phyloP scores from a whole-genome alignment of 2,797 vertebrate genomes.

The Poecilia velifera region DNA sequence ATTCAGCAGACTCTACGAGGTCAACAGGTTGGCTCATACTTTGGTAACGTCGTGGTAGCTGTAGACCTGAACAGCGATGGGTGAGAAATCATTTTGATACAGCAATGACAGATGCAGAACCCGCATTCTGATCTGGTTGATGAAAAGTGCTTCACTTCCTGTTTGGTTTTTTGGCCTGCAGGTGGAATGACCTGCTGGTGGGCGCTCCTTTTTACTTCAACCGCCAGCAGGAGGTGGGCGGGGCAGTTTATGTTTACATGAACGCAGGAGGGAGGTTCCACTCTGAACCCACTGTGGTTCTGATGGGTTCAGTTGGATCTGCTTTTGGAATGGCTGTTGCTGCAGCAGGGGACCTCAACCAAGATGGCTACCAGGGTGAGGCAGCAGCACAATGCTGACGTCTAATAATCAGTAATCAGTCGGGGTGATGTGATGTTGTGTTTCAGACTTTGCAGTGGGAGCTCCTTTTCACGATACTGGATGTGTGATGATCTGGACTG shows the following conservation, averaged over 20 bases:
- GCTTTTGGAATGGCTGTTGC: slow-evolving; percentile 87
- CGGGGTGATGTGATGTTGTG: neutral
- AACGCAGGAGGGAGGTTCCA: slow-evolving; percentile 82
- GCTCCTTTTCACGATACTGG: slow-evolving; percentile 88
- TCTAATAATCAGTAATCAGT: neutral
- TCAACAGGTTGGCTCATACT: slow-evolving; percentile 91
- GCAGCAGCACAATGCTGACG: accelerated
- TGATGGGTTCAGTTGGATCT: slow-evolving; percentile 81
- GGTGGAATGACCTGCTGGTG: slow-evolving; percentile 90
- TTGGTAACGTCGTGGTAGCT: slow-evolving; percentile 87
- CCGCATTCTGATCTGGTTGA: neutral
- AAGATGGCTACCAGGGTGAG: slow-evolving; percentile 92
- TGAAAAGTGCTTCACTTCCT: neutral
- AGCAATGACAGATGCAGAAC: neutral
- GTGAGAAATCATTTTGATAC: slow-evolving; percentile 60
- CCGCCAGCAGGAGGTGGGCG: slow-evolving; percentile 82
- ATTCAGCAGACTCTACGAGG: slow-evolving; percentile 75
- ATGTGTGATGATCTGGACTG: slow-evolving; percentile 89
- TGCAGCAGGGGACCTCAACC: slow-evolving; percentile 88
- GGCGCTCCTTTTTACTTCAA: slow-evolving; percentile 92
- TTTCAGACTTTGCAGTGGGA: slow-evolving; percentile 90
- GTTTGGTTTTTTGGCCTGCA: slow-evolving; percentile 39
- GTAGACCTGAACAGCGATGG: slow-evolving; percentile 89
- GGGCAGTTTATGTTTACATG: slow-evolving; percentile 89
- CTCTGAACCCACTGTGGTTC: slow-evolving; percentile 60